Evolutionary conservation across 2,888 invertebrate species (phyloP).

Genomic region (Tholera decimalis): DNA sequence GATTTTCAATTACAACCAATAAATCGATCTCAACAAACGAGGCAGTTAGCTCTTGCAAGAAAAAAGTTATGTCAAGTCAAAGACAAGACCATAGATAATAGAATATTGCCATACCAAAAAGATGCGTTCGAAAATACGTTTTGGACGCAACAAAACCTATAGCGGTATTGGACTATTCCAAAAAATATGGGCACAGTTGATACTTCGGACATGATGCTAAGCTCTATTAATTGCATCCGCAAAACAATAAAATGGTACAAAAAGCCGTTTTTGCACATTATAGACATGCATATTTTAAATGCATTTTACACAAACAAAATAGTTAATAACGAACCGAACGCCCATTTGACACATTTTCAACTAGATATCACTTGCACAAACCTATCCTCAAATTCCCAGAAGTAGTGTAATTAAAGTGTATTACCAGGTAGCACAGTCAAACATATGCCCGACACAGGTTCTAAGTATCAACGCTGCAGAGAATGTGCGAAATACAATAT

Average conservation of each 20-base stretch:
- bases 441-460: background rate
- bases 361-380: background rate
- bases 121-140: no score
- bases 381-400: background rate
- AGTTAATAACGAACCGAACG: background rate
- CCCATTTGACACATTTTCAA: background rate
- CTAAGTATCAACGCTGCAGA: background rate
- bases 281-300: background rate
- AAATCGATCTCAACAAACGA: no score
- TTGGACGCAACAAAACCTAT: no score
- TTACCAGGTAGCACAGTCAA: background rate
- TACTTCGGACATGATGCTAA: background rate
- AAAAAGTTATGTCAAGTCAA: no score
- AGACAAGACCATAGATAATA: no score
- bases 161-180: background rate
- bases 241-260: background rate
- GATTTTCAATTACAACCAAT: no score
- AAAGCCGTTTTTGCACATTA: background rate
- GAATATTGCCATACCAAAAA: no score
- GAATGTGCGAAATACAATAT: background rate
- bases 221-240: background rate
- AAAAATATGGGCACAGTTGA: background rate
- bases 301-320: background rate
- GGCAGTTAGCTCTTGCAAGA: no score
- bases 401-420: background rate